Conservation (phyloP, 2,888 invertebrate genomes). For the Lepeophtheirus nordmannii region DNA sequence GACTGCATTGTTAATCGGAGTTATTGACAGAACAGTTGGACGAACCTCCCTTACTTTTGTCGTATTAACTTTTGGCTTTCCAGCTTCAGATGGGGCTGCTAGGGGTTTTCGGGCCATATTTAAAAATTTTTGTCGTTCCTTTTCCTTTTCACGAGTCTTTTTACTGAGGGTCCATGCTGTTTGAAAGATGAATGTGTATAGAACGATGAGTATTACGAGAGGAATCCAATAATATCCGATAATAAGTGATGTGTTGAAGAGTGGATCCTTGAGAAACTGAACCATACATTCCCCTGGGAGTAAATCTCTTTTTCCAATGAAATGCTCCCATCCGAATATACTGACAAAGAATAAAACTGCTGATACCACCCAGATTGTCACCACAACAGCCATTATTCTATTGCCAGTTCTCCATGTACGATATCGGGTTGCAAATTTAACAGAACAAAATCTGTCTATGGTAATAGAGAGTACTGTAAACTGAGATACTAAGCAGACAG, state of each 20-base stretch:
- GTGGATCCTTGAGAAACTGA: constrained; percentile 89
- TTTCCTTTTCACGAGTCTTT: constrained; percentile 86
- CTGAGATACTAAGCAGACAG: constrained; percentile 94
- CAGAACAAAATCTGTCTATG: constrained; percentile 94
- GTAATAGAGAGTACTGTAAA: constrained; percentile 97
- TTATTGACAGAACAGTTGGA: too few relatives aligned
- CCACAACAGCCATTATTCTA: constrained; percentile 65
- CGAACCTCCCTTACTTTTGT: too few relatives aligned
- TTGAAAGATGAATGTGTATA: constrained; percentile 93
- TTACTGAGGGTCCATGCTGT: constrained; percentile 58
- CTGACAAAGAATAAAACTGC: constrained; percentile 89
- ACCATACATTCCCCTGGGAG: constrained; percentile 79
- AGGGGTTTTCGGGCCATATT: constrained; percentile 42
- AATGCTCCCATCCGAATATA: constrained; percentile 98
- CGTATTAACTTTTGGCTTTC: too few relatives aligned
- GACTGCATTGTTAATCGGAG: too few relatives aligned
- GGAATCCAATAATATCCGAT: constrained; percentile 97
- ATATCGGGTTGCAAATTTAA: constrained; percentile 93
- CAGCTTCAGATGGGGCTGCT: background rate
- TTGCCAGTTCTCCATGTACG: constrained; percentile 72
- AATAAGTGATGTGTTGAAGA: constrained; percentile 90
- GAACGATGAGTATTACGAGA: constrained; percentile 75
- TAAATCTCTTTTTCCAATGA: constrained; percentile 77
- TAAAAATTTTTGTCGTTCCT: constrained; percentile 88
- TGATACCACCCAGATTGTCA: constrained; percentile 91